Base-by-base conservation (phyloP, 2,797 vertebrate genomes). In the Picus viridis region DNA sequence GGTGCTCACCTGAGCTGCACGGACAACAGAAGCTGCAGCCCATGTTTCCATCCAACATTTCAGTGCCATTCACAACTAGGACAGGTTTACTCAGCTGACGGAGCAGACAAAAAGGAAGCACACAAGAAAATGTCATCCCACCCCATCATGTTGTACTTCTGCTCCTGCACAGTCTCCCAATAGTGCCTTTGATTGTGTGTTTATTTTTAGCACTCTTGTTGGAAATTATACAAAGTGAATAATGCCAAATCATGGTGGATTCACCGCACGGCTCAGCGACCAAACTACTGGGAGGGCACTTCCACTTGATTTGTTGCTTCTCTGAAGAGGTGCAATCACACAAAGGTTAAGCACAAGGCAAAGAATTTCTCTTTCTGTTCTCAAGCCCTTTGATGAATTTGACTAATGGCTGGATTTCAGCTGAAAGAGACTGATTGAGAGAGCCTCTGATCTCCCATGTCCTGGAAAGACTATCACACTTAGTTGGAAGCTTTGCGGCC, bases 291-390 rank as follows among this genome's bases (percentile, higher is more conserved):
- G 85, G 92, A 95, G 95, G 90, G 95, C 87, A 94, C 73, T 73
- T 90, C 92, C 93, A 94, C 93, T 95, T 86, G 76, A 94, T 94
- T 95, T 91, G 90, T 90, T 93, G 92, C 51, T 93, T 96, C 94
- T 94, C 94, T 94, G 73, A 92, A 94, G 93, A 96, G 92, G 45
- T 92, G 85, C 92, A 95, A 95, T 96, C 95, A 95, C 85, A 70
- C 76, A 78, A 71, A 95, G 95, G 95, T 94, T 94, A 96, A 96
- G 94, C 72, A 86, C 4, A 2, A 94, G 93, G 69, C 86, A 92
- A 71, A 94, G 93, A 95, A 91, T 73, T 88, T 86, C 92, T 73
- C 87, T 84, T 93, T 87, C 83, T 95, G 89, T 93, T 92, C 90
- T 89, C 84, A 78, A 93, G 88, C 29, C 88, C 86, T 80, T 67